phyloP scores from a whole-genome alignment of 1,140 invertebrate genomes.

The Trichonephila clavata region DNA sequence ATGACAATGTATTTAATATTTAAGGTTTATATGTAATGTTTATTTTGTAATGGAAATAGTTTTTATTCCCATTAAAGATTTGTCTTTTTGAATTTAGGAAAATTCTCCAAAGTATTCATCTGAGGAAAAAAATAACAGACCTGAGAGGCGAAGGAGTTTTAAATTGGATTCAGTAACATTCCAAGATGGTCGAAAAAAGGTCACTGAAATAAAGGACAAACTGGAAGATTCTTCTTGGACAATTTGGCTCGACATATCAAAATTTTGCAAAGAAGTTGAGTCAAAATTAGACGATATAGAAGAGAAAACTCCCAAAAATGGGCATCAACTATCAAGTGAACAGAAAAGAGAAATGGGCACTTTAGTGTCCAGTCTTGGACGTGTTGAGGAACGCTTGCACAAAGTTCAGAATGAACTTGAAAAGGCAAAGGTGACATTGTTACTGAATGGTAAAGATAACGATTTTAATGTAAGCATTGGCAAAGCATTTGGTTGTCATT shows the following conservation, averaged over 20 bases:
- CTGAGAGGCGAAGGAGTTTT: conserved; percentile 51
- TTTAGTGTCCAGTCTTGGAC: conserved; percentile 42
- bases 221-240: conserved; percentile 70
- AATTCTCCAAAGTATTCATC: neutral
- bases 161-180: conserved; percentile 38
- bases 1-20: too few relatives aligned
- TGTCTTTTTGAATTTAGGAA: conserved; percentile 7
- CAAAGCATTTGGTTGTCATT: conserved; percentile 55
- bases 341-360: conserved; percentile 63
- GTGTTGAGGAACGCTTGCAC: conserved; percentile 63
- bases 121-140: conserved; percentile 31
- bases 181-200: conserved; percentile 58
- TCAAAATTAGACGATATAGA: conserved; percentile 63
- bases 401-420: conserved; percentile 69
- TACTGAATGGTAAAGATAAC: conserved; percentile 46
- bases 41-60: too few relatives aligned
- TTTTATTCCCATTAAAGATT: too few relatives aligned
- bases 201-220: conserved; percentile 64
- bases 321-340: conserved; percentile 45
- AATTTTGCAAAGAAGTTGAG: conserved; percentile 74
- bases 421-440: conserved; percentile 56
- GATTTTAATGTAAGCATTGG: conserved; percentile 26
- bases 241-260: conserved; percentile 70
- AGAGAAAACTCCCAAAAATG: conserved; percentile 52
- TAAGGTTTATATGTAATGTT: too few relatives aligned